Conservation (phyloP, 2,113 vertebrate species). For the Xiphias gladius region DNA sequence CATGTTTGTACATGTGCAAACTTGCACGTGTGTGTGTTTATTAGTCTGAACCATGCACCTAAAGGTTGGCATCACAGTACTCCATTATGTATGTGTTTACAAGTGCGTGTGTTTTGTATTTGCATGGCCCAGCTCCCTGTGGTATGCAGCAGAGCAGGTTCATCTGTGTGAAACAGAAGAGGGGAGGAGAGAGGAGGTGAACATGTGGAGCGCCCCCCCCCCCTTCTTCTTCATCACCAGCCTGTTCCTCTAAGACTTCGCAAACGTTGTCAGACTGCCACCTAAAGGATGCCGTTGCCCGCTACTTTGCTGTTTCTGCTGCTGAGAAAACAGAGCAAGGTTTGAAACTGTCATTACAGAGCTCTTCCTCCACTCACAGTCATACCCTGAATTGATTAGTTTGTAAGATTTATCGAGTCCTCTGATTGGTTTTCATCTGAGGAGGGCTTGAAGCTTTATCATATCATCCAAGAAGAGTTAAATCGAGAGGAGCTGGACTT, state of each 20-base stretch:
- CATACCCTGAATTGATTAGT: too few species aligned
- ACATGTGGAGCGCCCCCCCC: neutral
- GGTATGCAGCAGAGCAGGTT: constrained; percentile 76
- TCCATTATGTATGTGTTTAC: neutral
- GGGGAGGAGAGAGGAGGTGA: constrained; percentile 26
- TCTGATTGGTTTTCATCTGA: neutral
- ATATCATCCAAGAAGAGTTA: too few species aligned
- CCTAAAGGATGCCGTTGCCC: constrained; percentile 49
- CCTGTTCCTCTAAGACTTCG: neutral
- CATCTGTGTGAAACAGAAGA: constrained; percentile 35
- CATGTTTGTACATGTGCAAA: constrained; percentile 6
- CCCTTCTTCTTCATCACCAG: neutral
- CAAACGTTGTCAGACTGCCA: constrained; percentile 56
- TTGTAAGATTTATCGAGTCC: too few species aligned
- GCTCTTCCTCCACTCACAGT: neutral
- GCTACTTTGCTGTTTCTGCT: neutral
- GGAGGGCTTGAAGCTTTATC: neutral
- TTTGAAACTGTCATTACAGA: too few species aligned
- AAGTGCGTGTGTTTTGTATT: constrained; percentile 44
- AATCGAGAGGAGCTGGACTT: too few species aligned
- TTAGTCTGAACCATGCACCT: neutral
- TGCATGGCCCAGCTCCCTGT: constrained; percentile 20
- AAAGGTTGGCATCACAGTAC: neutral
- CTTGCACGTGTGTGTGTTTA: neutral
- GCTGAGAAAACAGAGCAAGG: neutral